Percentiles rank a stretch among this genome's conserved stretches.
phyloP scores from a whole-genome alignment of 2,888 invertebrate genomes.

The Troides aeacus region DNA sequence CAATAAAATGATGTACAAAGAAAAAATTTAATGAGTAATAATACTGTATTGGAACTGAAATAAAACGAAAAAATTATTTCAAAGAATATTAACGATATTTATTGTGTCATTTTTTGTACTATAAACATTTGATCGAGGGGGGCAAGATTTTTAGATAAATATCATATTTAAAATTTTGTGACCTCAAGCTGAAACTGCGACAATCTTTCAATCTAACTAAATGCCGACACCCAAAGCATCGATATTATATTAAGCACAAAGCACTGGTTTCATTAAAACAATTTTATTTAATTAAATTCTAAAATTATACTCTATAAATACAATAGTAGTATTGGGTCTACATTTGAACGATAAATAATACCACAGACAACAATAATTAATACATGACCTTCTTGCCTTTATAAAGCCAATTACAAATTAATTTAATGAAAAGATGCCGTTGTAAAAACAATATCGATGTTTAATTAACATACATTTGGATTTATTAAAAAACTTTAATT shows the following conservation, averaged over 20 bases:
- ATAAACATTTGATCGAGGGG: slow-evolving; percentile 11
- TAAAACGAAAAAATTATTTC: not conserved
- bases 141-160: not conserved
- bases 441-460: too few relatives aligned
- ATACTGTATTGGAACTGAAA: slow-evolving; percentile 16
- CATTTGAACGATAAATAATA: too few relatives aligned
- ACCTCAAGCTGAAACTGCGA: not conserved
- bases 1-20: slow-evolving; percentile 2
- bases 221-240: not conserved
- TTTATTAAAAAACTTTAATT: too few relatives aligned
- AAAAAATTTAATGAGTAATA: slow-evolving; percentile 19
- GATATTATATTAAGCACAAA: not conserved
- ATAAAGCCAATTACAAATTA: too few relatives aligned
- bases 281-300: too few relatives aligned
- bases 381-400: too few relatives aligned
- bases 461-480: too few relatives aligned
- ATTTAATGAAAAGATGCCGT: too few relatives aligned
- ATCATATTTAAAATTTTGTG: not conserved
- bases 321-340: too few relatives aligned
- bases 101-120: slow-evolving; percentile 25
- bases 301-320: too few relatives aligned
- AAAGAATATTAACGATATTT: not conserved
- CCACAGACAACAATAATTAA: too few relatives aligned
- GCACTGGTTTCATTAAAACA: too few relatives aligned
- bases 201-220: not conserved